Conservation (phyloP, 2,888 invertebrate genomes). For the Hipparchia sbordonii region DNA sequence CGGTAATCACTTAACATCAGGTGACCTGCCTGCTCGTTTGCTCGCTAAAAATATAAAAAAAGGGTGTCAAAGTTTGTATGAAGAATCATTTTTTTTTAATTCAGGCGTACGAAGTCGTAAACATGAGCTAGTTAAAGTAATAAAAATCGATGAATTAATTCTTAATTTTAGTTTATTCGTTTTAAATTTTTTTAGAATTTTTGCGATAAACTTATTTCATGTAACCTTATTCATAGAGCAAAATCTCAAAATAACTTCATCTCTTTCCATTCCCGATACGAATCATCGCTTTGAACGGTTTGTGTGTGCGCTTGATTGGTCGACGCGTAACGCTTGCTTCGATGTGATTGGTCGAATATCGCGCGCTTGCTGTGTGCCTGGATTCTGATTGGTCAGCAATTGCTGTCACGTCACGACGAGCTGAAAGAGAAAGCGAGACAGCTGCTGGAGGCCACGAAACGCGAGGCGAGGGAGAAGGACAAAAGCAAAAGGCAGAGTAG, state of each 20-base stretch:
- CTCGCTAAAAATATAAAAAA: too few relatives aligned
- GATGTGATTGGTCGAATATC: constrained; percentile 28
- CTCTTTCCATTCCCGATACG: constrained; percentile 54
- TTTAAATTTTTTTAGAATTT: not conserved
- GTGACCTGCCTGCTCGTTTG: too few relatives aligned
- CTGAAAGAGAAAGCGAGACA: constrained; percentile 92
- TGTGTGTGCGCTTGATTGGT: constrained; percentile 51
- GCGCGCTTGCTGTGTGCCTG: constrained; percentile 39
- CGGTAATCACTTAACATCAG: too few relatives aligned
- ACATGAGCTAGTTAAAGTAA: too few relatives aligned
- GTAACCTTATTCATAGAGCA: constrained; percentile 28
- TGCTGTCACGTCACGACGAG: constrained; percentile 91
- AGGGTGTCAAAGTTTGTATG: too few relatives aligned
- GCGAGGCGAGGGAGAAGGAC: constrained; percentile 83
- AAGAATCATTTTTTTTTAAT: too few relatives aligned
- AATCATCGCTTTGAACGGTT: constrained; percentile 57
- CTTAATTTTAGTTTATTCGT: not conserved
- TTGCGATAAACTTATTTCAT: not conserved
- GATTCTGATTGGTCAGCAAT: constrained; percentile 78
- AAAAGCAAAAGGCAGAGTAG: constrained; percentile 59
- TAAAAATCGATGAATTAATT: too few relatives aligned
- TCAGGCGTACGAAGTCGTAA: too few relatives aligned
- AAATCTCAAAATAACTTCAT: constrained; percentile 13
- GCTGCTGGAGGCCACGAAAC: constrained; percentile 90
- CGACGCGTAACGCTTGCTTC: constrained; percentile 28